Evolutionary conservation across 2,113 vertebrate species (phyloP).

Genomic region (Anoura caudifer): DNA sequence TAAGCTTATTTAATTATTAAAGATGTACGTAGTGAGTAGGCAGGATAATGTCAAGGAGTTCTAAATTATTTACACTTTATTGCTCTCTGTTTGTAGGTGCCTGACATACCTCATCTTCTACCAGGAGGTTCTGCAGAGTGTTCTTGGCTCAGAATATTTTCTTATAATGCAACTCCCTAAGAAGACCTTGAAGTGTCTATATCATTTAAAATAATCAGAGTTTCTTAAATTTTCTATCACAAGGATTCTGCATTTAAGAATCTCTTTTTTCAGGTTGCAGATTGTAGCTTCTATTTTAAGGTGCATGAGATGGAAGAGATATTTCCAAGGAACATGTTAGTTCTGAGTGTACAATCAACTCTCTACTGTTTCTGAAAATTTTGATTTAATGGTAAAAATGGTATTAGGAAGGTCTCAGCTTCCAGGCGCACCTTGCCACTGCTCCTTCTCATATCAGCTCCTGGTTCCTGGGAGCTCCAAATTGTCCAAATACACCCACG

Average conservation of each 20-base stretch:
- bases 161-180: constrained; percentile 43
- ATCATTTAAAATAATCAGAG: constrained; percentile 17
- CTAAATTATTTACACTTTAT: constrained; percentile 74
- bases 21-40: constrained; percentile 39
- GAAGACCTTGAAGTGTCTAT: constrained; percentile 2
- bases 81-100: not conserved
- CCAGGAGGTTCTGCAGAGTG: not conserved
- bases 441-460: not conserved
- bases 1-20: constrained; percentile 66
- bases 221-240: not conserved
- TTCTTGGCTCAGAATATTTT: not conserved
- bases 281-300: not conserved
- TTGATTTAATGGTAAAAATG: not conserved
- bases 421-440: not conserved
- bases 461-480: not conserved
- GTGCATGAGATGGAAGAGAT: not conserved
- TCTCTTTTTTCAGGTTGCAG: not conserved
- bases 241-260: constrained; percentile 3
- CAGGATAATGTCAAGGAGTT: constrained; percentile 60
- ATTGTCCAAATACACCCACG: not conserved
- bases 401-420: not conserved
- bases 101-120: constrained; percentile 29
- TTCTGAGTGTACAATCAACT: not conserved
- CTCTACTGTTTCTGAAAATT: not conserved
- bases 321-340: not conserved